A percentile compares a stretch with the other conserved stretches of the same genome.
phyloP scores from a whole-genome alignment of 2,797 vertebrate species.

The Oryzias dopingdopingensis region DNA sequence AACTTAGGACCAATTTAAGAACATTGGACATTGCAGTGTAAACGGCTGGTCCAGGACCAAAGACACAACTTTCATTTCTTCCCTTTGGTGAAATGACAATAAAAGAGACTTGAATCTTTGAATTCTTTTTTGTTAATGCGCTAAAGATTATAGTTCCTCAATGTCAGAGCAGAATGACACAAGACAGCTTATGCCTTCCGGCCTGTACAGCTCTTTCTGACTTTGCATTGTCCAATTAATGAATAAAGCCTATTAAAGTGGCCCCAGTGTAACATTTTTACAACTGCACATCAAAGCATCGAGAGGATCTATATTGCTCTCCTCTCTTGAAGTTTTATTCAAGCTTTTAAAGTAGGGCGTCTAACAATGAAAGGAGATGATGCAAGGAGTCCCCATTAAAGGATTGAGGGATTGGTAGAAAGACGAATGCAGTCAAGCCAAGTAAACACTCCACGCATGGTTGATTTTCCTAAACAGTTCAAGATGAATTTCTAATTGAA shows the following conservation, averaged over 20 bases:
- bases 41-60: too few relatives aligned
- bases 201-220: slow-evolving; percentile 18
- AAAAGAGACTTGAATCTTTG: too few relatives aligned
- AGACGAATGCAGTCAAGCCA: slow-evolving; percentile 26
- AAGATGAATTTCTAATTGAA: slow-evolving; percentile 41
- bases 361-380: slow-evolving; percentile 40
- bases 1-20: too few relatives aligned
- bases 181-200: neutral
- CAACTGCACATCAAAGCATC: slow-evolving; percentile 45
- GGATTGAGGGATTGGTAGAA: slow-evolving; percentile 16
- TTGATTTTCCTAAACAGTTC: slow-evolving; percentile 44
- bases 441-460: slow-evolving; percentile 51
- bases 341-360: slow-evolving; percentile 53
- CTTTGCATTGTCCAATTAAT: slow-evolving; percentile 52
- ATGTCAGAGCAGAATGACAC: neutral
- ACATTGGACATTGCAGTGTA: too few relatives aligned
- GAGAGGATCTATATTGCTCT: slow-evolving; percentile 47
- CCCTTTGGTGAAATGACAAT: too few relatives aligned
- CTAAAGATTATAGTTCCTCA: too few relatives aligned
- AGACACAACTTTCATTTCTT: too few relatives aligned
- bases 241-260: slow-evolving; percentile 45
- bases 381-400: slow-evolving; percentile 29
- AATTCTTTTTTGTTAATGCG: too few relatives aligned
- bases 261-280: slow-evolving; percentile 50
- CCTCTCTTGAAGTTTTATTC: slow-evolving; percentile 48